A percentile compares a stretch with the other conserved stretches of the same genome.
phyloP scores from a whole-genome alignment of 53 echinoderm and acorn worm species.

The Temnopleurus reevesii region DNA sequence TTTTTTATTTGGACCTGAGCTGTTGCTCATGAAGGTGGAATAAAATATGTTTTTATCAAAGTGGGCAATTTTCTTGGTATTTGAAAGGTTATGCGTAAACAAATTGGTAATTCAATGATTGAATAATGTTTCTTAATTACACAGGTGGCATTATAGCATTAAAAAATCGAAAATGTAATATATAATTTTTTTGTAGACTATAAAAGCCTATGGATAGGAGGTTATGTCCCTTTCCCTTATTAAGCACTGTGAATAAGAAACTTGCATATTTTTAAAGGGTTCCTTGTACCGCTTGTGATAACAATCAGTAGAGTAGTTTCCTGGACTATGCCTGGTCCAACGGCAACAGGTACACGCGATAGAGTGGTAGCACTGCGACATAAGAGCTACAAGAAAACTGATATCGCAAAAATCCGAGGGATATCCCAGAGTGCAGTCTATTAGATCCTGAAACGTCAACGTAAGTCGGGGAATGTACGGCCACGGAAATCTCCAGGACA shows the following conservation, averaged over 20 bases:
- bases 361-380: slow-evolving; percentile 17
- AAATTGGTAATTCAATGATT: too few species aligned
- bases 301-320: background rate
- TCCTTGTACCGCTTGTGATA: background rate
- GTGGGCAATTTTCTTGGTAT: too few species aligned
- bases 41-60: too few species aligned
- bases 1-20: too few species aligned
- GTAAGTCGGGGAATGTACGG: background rate
- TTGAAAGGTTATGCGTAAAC: too few species aligned
- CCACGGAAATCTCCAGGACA: slow-evolving; percentile 21
- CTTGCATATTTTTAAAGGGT: slow-evolving; percentile 1
- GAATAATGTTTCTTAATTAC: too few species aligned
- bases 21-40: too few species aligned
- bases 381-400: background rate
- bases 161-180: background rate
- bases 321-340: slow-evolving; percentile 12
- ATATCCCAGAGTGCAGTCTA: background rate
- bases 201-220: background rate
- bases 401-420: background rate
- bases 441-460: background rate
- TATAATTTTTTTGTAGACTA: background rate
- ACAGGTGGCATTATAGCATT: too few species aligned
- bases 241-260: background rate
- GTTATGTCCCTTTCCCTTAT: slow-evolving; percentile 21
- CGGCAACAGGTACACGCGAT: background rate